phyloP scores from a whole-genome alignment of 2,888 invertebrate genomes.

The Chouioia cunea region DNA sequence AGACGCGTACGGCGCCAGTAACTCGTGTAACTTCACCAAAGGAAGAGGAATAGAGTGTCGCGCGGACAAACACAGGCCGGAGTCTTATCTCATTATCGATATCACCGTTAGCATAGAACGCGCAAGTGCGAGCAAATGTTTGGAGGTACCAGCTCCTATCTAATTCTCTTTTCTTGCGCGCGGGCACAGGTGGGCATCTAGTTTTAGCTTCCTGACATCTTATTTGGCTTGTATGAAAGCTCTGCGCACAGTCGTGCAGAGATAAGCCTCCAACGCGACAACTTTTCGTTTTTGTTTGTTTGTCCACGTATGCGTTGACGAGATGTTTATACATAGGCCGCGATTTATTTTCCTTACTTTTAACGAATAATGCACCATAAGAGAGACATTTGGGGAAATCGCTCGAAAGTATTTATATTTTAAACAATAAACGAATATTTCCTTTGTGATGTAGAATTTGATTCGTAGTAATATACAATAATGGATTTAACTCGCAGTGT shows the following conservation, averaged over 20 bases:
- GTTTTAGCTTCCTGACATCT: slow-evolving; percentile 50
- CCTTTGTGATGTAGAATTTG: no score
- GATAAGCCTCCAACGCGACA: background rate
- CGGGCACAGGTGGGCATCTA: background rate
- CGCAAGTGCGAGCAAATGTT: slow-evolving; percentile 19
- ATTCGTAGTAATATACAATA: no score
- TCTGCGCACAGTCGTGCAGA: no score
- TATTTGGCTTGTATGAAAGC: slow-evolving; percentile 16
- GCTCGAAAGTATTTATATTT: no score
- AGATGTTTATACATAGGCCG: no score
- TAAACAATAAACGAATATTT: no score
- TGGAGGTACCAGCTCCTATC: background rate
- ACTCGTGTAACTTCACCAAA: slow-evolving; percentile 30
- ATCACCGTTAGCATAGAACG: slow-evolving; percentile 49
- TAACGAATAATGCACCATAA: no score
- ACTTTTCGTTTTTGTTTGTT: background rate
- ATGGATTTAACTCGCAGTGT: no score
- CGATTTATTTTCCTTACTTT: no score
- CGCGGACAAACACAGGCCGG: slow-evolving; percentile 49
- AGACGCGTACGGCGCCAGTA: slow-evolving; percentile 28
- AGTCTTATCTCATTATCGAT: slow-evolving; percentile 64
- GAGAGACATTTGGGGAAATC: no score
- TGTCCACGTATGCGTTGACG: no score
- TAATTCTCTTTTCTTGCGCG: slow-evolving; percentile 40
- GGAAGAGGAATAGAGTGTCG: slow-evolving; percentile 5